A percentile compares a stretch with the other conserved stretches of the same genome.
These are phyloP conservation scores for Macrobrachium rosenbergii DNA, from an alignment of 1,140 invertebrate genomes.

Conservation along the genomic window DNA sequence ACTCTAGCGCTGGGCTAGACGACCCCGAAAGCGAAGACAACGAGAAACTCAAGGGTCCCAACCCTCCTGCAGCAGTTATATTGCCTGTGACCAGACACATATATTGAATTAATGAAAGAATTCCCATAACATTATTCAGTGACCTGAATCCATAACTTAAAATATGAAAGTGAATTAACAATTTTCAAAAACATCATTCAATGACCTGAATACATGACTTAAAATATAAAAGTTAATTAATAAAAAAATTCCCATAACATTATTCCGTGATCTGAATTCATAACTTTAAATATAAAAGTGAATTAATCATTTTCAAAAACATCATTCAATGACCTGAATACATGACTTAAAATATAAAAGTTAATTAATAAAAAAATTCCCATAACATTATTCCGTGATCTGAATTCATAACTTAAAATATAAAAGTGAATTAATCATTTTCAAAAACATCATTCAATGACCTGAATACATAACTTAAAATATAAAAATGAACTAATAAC, in stretches of 20 bases:
- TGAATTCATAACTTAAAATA: too few relatives aligned
- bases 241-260: background rate
- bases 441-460: too few relatives aligned
- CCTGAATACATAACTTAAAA: too few relatives aligned
- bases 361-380: background rate
- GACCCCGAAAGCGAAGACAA: slow-evolving; percentile 58
- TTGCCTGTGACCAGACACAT: background rate
- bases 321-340: too few relatives aligned
- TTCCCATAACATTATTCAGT: background rate
- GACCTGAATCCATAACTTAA: too few relatives aligned
- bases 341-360: too few relatives aligned
- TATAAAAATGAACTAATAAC: background rate
- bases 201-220: too few relatives aligned
- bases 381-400: too few relatives aligned
- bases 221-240: too few relatives aligned
- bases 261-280: too few relatives aligned
- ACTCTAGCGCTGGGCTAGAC: slow-evolving; percentile 54
- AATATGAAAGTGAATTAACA: background rate
- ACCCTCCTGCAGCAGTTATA: slow-evolving; percentile 20
- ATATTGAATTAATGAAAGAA: background rate
- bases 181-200: background rate
- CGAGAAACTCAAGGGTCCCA: slow-evolving; percentile 55
- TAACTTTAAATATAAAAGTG: too few relatives aligned
- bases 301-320: background rate
- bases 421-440: background rate